Evolutionary conservation across 1,140 invertebrate species (phyloP), one percentile per base, ranked within the genome.

Genomic region (Ceratina japonica): DNA sequence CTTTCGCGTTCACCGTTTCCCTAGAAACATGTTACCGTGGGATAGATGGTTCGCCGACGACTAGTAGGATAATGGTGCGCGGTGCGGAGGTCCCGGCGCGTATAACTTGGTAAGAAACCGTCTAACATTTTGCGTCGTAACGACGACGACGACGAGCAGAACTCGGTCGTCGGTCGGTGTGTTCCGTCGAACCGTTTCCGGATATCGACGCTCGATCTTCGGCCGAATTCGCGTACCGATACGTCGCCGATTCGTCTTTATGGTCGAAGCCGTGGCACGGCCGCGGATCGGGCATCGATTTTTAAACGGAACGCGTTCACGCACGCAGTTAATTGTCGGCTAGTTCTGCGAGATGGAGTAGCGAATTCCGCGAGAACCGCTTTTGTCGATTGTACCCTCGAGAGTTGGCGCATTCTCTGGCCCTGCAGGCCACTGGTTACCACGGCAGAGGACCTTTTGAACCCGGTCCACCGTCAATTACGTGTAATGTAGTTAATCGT

Each of bases 101-200:
- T 49, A 62, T 79, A 51, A 79, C 77, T 58, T 79, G 77, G 71
- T 79, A 79, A 79, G 77, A 15, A 27, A 52, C 52, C n/a, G n/a
- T 77, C 13, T 70, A 65, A 22, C n/a, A 24, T 52, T 72, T 54
- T 16, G 51, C 51, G 66, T 54, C 51, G 18, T 22, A 52, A 3
- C 44, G 18, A 4, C 65, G 51, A 20, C 22, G 24, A 3, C 44
- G 18, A 4, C 65, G 51, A 20, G n/a, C 27, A 31, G 27, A 31
- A 44, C 37, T 44, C 37, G 37, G 10, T 44, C 37, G 37, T 44
- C 10, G 37, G 37, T 12, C 15, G 20, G 2, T 16, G 13, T 37
- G 13, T 51, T 27, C 12, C 18, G n/a, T 49, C 31, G 31, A 20
- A 2, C 3, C 37, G n/a, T 24, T 24, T 22, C n/a, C n/a, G 5